A percentile compares a stretch with the other conserved stretches of the same genome.
phyloP scores from a whole-genome alignment of 2,113 vertebrate genomes.

The Girardinichthys multiradiatus region DNA sequence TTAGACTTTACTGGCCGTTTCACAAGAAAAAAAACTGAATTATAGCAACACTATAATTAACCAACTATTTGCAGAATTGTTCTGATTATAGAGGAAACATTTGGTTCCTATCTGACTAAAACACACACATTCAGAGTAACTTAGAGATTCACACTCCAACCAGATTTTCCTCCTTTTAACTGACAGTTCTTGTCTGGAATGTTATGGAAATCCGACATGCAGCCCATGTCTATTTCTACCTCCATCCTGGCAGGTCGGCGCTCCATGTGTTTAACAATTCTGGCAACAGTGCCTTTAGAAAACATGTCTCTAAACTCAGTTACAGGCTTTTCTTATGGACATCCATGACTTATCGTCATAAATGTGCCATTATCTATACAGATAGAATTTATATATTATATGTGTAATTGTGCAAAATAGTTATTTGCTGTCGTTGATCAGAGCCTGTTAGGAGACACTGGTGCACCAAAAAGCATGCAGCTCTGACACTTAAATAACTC shows the following conservation, averaged over 20 bases:
- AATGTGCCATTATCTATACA: slow-evolving; percentile 5
- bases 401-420: neutral
- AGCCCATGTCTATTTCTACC: slow-evolving; percentile 52
- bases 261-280: neutral
- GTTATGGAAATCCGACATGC: slow-evolving; percentile 20
- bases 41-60: too few species aligned
- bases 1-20: too few species aligned
- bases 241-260: slow-evolving; percentile 1
- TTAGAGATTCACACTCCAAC: neutral
- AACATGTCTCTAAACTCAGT: slow-evolving; percentile 16
- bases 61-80: too few species aligned
- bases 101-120: neutral
- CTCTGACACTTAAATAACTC: slow-evolving; percentile 17
- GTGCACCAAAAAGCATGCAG: slow-evolving; percentile 3
- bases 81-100: neutral
- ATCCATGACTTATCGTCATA: too few species aligned
- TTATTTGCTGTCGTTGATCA: neutral
- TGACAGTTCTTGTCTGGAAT: slow-evolving; percentile 50
- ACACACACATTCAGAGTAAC: neutral
- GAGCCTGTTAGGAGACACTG: neutral
- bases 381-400: neutral
- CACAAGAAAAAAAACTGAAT: too few species aligned
- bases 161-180: slow-evolving; percentile 30
- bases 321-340: too few species aligned
- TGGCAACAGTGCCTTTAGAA: slow-evolving; percentile 20